These are phyloP conservation scores for Mizuhopecten yessoensis DNA, from an alignment of 1,140 invertebrate species.

Conservation along the genomic window DNA sequence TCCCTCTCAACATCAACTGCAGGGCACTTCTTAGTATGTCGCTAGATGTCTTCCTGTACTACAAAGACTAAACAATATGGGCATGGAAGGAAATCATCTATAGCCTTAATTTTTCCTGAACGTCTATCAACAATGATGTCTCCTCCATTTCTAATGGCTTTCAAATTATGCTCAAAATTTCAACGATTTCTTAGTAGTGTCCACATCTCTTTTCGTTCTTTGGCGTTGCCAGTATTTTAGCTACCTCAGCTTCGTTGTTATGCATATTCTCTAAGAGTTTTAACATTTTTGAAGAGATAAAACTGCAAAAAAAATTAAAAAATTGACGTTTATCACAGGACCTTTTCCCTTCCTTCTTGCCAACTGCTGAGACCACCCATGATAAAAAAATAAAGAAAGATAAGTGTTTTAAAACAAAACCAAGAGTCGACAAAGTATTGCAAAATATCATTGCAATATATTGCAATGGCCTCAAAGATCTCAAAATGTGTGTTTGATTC, in stretches of 20 bases:
- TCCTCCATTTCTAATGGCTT: neutral
- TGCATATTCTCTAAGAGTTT: neutral
- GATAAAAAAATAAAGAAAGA: no score
- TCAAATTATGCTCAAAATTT: neutral
- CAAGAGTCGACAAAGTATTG: no score
- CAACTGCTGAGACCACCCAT: no score
- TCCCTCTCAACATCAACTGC: neutral
- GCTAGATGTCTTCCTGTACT: neutral
- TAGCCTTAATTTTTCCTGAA: neutral
- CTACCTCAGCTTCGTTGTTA: neutral
- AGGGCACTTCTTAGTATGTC: neutral
- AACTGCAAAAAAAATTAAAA: neutral
- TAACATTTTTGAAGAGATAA: neutral
- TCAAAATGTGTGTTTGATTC: no score
- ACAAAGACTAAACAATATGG: neutral
- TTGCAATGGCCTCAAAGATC: no score
- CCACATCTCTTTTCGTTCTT: neutral
- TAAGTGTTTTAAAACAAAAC: no score
- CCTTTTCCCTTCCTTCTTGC: no score
- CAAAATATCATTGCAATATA: no score
- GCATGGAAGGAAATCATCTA: neutral
- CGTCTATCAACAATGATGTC: neutral
- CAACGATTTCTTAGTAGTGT: neutral
- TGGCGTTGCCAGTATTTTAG: neutral
- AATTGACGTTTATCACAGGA: neutral